Conservation (phyloP, 2,888 invertebrate genomes). For the Crossocerus cetratus region DNA sequence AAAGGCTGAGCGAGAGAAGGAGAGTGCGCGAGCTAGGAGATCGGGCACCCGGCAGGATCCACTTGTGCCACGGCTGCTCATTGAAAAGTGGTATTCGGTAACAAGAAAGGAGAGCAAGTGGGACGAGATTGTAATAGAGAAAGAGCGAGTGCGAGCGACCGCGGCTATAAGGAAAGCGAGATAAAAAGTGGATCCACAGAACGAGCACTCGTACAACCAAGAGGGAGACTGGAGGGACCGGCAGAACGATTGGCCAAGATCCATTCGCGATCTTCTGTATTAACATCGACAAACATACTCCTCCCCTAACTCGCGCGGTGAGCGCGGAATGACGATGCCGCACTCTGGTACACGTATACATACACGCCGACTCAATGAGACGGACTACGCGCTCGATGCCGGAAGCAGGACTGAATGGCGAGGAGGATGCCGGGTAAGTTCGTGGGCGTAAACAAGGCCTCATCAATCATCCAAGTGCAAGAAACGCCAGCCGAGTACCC, state of each 20-base stretch:
- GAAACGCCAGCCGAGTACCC: conserved; percentile 43
- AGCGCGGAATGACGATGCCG: no score
- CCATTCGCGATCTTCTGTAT: not conserved
- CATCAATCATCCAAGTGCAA: conserved; percentile 61
- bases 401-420: conserved; percentile 38
- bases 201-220: conserved; percentile 5
- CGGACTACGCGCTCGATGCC: conserved; percentile 20
- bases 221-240: conserved; percentile 12
- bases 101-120: conserved; percentile 26
- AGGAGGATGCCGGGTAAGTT: conserved; percentile 40
- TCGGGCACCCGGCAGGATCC: conserved; percentile 22
- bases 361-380: conserved; percentile 34
- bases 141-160: conserved; percentile 11
- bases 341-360: not conserved
- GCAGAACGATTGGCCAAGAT: conserved; percentile 25
- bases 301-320: not conserved
- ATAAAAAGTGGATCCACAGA: conserved; percentile 6
- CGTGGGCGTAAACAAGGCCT: conserved; percentile 59
- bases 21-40: not conserved
- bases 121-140: conserved; percentile 19
- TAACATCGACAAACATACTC: not conserved
- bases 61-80: conserved; percentile 33
- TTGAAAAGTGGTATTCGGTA: conserved; percentile 42
- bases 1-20: not conserved
- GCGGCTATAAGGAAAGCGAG: conserved; percentile 2